These are phyloP conservation scores for Carterocephalus palaemon DNA, from an alignment of 2,888 invertebrate species.

Conservation along the genomic window DNA sequence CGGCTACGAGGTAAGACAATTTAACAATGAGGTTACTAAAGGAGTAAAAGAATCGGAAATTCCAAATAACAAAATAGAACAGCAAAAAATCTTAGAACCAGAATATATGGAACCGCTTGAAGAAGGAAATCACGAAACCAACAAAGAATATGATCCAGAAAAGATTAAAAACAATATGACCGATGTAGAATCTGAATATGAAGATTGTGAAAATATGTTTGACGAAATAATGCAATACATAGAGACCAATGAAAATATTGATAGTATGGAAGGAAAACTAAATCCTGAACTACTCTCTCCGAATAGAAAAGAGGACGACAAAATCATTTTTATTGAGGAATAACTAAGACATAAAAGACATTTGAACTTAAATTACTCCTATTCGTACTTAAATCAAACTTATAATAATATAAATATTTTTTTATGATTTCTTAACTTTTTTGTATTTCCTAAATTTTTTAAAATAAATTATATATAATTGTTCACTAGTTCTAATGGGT, in stretches of 20 bases:
- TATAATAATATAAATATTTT: no score
- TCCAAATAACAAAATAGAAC: not conserved
- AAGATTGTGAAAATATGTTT: conserved; percentile 54
- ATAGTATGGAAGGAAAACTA: conserved; percentile 35
- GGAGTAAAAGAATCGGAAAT: conserved; percentile 3
- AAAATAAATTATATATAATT: no score
- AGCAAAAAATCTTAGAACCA: no score
- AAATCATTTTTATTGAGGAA: conserved; percentile 56
- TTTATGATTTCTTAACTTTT: no score
- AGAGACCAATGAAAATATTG: conserved; percentile 41
- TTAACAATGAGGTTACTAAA: conserved; percentile 2
- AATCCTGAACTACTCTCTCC: conserved; percentile 52
- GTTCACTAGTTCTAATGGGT: no score
- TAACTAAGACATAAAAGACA: conserved; percentile 14
- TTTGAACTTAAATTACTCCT: conserved; percentile 12
- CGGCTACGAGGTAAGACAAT: conserved; percentile 33
- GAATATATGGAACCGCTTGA: conserved; percentile 9
- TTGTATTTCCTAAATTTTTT: no score
- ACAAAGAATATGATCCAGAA: conserved; percentile 13
- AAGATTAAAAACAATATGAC: conserved; percentile 23
- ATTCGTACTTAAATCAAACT: no score
- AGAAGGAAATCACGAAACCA: conserved; percentile 14
- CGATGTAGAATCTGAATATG: conserved; percentile 29
- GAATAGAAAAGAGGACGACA: conserved; percentile 54
- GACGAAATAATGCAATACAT: conserved; percentile 69